phyloP scores from a whole-genome alignment of 2,797 vertebrate species.

The Etheostoma nigrum region DNA sequence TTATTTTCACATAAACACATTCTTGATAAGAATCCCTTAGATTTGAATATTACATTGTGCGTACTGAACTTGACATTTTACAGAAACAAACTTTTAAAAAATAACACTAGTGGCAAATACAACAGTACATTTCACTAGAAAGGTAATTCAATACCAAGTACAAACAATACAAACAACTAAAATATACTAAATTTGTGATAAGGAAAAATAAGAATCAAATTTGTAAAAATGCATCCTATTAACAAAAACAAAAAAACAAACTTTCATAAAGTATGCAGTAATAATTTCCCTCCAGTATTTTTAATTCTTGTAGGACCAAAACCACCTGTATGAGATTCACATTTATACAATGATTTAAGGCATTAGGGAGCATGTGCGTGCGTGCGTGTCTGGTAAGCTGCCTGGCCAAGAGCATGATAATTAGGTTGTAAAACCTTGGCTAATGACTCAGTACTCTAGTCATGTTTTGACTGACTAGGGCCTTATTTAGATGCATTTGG shows the following conservation, averaged over 20 bases:
- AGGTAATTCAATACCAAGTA: background rate
- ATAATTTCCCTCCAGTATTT: background rate
- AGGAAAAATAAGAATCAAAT: background rate
- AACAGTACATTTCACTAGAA: background rate
- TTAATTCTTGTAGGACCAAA: background rate
- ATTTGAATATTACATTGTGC: background rate
- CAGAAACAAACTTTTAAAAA: too few species aligned
- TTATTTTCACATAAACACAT: background rate
- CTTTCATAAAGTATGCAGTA: background rate
- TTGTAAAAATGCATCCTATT: background rate
- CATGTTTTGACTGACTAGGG: conserved; percentile 79
- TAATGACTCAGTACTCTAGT: conserved; percentile 73
- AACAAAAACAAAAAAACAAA: too few species aligned
- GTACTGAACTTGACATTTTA: background rate
- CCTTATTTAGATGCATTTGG: conserved; percentile 73
- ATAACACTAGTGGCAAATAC: background rate
- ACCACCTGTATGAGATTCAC: too few species aligned
- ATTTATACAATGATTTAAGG: background rate
- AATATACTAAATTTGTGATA: background rate
- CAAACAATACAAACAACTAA: too few species aligned
- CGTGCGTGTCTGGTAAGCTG: conserved; percentile 55
- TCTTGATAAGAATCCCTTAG: background rate
- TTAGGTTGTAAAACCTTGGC: conserved; percentile 71
- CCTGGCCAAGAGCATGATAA: conserved; percentile 63
- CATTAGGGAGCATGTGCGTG: background rate